Percentiles rank a stretch among this genome's conserved stretches.
Evolutionary conservation across 2,113 vertebrate species (phyloP).

Genomic region (Syrmaticus mikado): DNA sequence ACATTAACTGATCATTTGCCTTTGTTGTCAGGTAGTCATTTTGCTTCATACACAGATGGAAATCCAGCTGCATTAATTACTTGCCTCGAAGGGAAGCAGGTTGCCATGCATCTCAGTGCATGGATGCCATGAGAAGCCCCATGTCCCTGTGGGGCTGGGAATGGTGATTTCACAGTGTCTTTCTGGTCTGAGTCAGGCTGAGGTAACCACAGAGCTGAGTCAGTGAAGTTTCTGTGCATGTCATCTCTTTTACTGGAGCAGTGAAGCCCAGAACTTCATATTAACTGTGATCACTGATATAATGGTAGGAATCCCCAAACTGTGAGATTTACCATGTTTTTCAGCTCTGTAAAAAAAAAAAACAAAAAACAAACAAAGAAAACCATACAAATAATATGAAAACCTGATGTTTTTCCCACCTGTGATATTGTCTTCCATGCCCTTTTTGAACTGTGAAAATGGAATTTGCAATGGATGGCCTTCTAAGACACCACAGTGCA

Average conservation of each 20-base stretch:
- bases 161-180: background rate
- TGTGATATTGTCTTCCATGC: background rate
- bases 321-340: background rate
- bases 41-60: background rate
- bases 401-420: background rate
- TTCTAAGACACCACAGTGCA: background rate
- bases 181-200: background rate
- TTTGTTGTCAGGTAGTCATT: background rate
- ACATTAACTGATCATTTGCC: background rate
- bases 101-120: no score
- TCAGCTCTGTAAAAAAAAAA: background rate
- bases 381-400: background rate
- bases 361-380: background rate
- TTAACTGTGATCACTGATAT: background rate
- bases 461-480: background rate
- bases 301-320: background rate
- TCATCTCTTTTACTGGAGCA: background rate
- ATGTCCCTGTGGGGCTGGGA: background rate
- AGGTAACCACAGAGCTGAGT: background rate
- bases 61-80: background rate
- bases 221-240: background rate
- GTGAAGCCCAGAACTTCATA: background rate
- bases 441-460: background rate
- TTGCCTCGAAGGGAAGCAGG: background rate
- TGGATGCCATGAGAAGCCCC: background rate